Evolutionary conservation across 2,113 vertebrate species (phyloP), one percentile per base, ranked within the genome.

Genomic region (Serinus canaria): DNA sequence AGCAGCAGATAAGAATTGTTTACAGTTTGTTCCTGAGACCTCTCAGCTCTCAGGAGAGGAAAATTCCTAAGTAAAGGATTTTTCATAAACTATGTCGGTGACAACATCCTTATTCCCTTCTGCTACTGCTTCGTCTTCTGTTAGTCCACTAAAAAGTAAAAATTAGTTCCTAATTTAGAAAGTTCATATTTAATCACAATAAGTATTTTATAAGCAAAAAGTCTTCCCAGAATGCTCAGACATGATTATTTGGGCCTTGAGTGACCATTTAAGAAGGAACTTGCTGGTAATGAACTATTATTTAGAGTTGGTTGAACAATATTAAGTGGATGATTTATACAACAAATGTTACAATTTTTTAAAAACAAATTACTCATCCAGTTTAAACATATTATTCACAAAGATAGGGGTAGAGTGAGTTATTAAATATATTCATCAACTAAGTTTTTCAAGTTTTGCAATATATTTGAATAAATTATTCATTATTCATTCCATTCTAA

Each of bases 401-500:
- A 92, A 94, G 55, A 66, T 68, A 66, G 25, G 19, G 25, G 35
- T 50, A 84, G 68, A 76, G n/a, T 49, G 77, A 93, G 81, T 94
- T 96, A 96, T 97, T 96, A 94, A 96, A 92, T 95, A 77, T 79
- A 96, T 96, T 79, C 1, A 96, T 96, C 94, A 96, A 87, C 33
- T 59, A 87, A 82, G 28, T 95, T 93, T 56, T 39, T 95, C 53
- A 92, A 83, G 35, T 96, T 95, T 91, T 83, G 31, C 27, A 83
- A 90, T 94, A 58, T 55, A 85, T 94, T 52, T 90, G 49, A 92
- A 94, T 94, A 96, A 84, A 94, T 92, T 86, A 91, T 89, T 62
- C 35, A 96, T 96, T 94, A 94, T 95, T 94, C 18, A 90, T 72
- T 59, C 60, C 66, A 47, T 64, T 90, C 73, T 92, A 96, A 95